Conservation (phyloP, 2,113 vertebrate species). For the Sterna hirundo region DNA sequence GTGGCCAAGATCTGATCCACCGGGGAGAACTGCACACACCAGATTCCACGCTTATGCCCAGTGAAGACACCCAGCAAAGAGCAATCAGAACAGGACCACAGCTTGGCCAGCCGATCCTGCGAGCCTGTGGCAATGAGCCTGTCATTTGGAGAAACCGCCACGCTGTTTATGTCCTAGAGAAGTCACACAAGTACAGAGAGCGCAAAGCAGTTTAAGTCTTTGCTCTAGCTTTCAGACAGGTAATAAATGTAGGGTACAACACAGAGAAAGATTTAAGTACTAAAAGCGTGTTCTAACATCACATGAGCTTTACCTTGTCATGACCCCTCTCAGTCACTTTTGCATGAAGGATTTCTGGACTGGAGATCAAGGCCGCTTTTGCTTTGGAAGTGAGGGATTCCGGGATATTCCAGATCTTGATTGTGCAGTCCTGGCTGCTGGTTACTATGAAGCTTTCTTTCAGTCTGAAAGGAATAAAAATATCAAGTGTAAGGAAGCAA, state of each 20-base stretch:
- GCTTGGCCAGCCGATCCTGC: conserved; percentile 91
- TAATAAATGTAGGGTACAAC: fast-evolving
- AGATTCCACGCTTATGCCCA: conserved; percentile 90
- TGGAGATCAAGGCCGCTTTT: neutral
- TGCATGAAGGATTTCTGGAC: conserved; percentile 69
- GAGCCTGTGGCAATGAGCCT: conserved; percentile 92
- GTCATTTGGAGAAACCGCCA: conserved; percentile 92
- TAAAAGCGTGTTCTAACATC: fast-evolving
- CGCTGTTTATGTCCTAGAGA: conserved; percentile 90
- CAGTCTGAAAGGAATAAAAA: conserved; percentile 68
- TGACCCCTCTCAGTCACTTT: conserved; percentile 86
- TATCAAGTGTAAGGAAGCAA: neutral
- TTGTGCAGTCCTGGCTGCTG: conserved; percentile 92
- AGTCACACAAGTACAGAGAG: neutral
- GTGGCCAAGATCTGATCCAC: conserved; percentile 92
- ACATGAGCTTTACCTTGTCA: conserved; percentile 77
- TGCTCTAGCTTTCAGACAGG: neutral
- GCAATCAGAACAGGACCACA: conserved; percentile 83
- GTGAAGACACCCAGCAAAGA: conserved; percentile 85
- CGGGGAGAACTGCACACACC: conserved; percentile 94
- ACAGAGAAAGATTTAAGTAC: neutral
- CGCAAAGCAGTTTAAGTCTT: neutral
- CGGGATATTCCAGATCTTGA: conserved; percentile 92
- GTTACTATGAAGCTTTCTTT: conserved; percentile 89
- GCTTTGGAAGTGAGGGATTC: conserved; percentile 57